Conservation (phyloP, 2,113 vertebrate species). For the Callospermophilus lateralis region DNA sequence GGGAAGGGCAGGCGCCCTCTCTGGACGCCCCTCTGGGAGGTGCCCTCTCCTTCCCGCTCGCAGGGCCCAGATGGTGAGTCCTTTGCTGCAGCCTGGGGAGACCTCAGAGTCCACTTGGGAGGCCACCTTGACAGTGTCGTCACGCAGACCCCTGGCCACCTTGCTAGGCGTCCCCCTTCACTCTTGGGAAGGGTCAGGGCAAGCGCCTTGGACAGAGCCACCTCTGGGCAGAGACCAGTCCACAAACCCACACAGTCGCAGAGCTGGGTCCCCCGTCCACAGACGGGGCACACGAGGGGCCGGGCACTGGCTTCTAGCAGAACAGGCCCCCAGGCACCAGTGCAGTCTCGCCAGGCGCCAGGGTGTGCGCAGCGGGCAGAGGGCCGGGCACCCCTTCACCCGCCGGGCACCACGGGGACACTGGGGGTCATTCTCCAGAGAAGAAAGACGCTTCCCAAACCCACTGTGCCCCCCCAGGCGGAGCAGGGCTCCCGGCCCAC, state of each 20-base stretch:
- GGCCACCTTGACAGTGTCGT: no score
- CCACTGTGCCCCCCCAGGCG: accelerated
- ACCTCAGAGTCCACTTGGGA: background rate
- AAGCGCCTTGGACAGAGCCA: no score
- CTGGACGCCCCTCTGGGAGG: background rate
- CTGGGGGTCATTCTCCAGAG: background rate
- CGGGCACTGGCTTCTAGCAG: background rate
- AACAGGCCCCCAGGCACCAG: no score
- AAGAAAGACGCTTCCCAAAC: background rate
- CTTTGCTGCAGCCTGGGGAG: background rate
- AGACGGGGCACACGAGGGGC: background rate
- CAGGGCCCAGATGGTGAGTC: background rate
- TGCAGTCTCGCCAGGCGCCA: no score
- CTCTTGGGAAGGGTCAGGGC: no score
- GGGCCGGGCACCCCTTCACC: accelerated
- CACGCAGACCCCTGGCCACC: background rate
- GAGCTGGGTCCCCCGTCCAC: accelerated
- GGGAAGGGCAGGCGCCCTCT: no score
- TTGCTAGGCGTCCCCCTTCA: no score
- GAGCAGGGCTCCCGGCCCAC: background rate
- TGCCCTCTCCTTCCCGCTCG: accelerated
- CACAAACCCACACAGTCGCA: accelerated
- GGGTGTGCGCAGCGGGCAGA: background rate
- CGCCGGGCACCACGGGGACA: accelerated
- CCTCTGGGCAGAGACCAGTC: background rate